Conservation (phyloP, 92 coral and sea anemone genomes). For the Zoanthus sansibaricus region DNA sequence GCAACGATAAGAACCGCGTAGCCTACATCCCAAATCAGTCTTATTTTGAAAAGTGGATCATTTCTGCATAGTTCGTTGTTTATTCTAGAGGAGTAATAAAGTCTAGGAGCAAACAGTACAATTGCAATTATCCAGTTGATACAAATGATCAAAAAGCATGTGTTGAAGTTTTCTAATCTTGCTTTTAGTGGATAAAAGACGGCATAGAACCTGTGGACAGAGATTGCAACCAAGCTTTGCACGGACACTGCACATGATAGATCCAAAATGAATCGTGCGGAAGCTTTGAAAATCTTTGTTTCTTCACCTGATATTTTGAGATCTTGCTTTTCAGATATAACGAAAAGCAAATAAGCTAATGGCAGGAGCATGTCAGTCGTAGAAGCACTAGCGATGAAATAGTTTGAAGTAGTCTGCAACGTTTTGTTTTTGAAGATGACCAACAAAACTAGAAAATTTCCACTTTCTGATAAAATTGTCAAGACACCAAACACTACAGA, state of each 20-base stretch:
- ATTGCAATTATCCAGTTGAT: slow-evolving; percentile 6
- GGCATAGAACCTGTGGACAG: slow-evolving; percentile 22
- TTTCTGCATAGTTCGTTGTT: neutral
- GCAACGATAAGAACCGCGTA: neutral
- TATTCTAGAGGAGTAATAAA: neutral
- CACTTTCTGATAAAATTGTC: neutral
- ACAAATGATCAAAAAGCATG: neutral
- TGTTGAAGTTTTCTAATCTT: neutral
- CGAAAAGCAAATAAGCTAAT: neutral
- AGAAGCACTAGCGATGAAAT: slow-evolving; percentile 3
- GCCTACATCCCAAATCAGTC: neutral
- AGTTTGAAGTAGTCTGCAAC: slow-evolving; percentile 4
- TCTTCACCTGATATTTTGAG: neutral
- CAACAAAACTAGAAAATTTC: neutral
- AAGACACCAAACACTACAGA: neutral
- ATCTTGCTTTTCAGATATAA: neutral
- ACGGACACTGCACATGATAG: neutral
- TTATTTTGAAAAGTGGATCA: neutral
- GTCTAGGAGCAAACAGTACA: neutral
- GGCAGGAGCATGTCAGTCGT: neutral
- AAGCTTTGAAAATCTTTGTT: neutral
- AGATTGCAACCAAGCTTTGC: slow-evolving; percentile 25
- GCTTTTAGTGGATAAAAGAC: slow-evolving; percentile 26
- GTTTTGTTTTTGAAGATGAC: neutral
- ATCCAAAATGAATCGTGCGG: neutral